Conservation (phyloP, 2,888 invertebrate species). For the Lissonota sp. region DNA sequence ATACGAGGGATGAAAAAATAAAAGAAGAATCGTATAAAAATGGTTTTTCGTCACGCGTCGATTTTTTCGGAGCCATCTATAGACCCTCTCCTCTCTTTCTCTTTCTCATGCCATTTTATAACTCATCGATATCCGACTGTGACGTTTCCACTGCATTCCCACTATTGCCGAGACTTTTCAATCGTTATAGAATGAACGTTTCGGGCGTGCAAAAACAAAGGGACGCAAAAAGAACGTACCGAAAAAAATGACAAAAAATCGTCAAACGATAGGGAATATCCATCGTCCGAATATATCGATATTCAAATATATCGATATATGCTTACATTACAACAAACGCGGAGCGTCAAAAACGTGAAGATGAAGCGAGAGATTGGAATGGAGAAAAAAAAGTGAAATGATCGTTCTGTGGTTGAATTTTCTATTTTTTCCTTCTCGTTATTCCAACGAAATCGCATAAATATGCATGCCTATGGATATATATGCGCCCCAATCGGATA, state of each 20-base stretch:
- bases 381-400: constrained; percentile 14
- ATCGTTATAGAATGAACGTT: constrained; percentile 53
- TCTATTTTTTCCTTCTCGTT: constrained; percentile 11
- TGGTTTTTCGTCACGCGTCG: constrained; percentile 56
- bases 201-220: constrained; percentile 21
- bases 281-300: background rate
- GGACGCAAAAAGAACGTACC: constrained; percentile 2
- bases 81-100: constrained; percentile 6
- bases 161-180: constrained; percentile 58
- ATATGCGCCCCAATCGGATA: background rate
- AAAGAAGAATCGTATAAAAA: constrained; percentile 55
- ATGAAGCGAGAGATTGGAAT: constrained; percentile 9
- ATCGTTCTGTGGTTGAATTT: constrained; percentile 13
- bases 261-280: constrained; percentile 31
- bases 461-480: constrained; percentile 18
- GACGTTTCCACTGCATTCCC: constrained; percentile 31
- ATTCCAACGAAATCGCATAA: constrained; percentile 6
- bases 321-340: constrained; percentile 16
- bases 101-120: constrained; percentile 28
- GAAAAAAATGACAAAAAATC: constrained; percentile 7
- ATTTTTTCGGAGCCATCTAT: constrained; percentile 37
- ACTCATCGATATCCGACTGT: constrained; percentile 55
- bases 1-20: constrained; percentile 26
- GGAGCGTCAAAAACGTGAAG: background rate
- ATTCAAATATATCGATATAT: constrained; percentile 12